Percentiles rank a stretch among this genome's conserved stretches.
phyloP scores from a whole-genome alignment of 2,888 invertebrate species.

The Leucophenga montana region DNA sequence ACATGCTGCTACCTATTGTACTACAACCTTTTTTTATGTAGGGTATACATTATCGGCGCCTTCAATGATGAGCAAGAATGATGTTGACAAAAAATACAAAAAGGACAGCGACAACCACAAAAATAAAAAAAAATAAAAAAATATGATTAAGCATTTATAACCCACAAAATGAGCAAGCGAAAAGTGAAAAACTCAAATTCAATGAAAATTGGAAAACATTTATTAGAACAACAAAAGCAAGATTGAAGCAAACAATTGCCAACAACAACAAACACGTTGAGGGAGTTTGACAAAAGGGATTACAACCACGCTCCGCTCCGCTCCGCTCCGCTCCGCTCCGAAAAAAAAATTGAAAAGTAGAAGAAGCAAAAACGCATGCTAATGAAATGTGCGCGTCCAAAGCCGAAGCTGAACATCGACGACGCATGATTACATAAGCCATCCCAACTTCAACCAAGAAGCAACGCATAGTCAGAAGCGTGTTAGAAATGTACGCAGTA shows the following conservation, averaged over 20 bases:
- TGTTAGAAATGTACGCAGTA: conserved; percentile 7
- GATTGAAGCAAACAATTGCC: neutral
- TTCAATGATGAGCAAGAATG: conserved; percentile 9
- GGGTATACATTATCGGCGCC: neutral
- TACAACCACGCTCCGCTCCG: neutral
- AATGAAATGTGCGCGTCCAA: conserved; percentile 42
- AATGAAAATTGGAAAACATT: conserved; percentile 63
- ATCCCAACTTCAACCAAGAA: conserved; percentile 21
- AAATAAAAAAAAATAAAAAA: conserved; percentile 22
- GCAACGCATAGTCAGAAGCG: too few relatives aligned
- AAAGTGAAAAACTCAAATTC: conserved; percentile 37
- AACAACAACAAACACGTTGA: neutral
- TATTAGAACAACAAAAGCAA: conserved; percentile 46
- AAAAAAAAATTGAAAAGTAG: too few relatives aligned
- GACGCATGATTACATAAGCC: conserved; percentile 48
- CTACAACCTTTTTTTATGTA: neutral
- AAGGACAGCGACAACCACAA: conserved; percentile 41
- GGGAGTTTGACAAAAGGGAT: neutral
- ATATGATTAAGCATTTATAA: conserved; percentile 51
- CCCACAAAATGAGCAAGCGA: conserved; percentile 32
- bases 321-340: too few relatives aligned
- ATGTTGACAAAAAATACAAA: conserved; percentile 41
- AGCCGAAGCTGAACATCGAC: neutral
- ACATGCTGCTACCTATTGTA: too few relatives aligned
- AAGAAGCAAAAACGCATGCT: conserved; percentile 47